phyloP scores from a whole-genome alignment of 2,888 invertebrate genomes.

The Scaptomyza reducta region DNA sequence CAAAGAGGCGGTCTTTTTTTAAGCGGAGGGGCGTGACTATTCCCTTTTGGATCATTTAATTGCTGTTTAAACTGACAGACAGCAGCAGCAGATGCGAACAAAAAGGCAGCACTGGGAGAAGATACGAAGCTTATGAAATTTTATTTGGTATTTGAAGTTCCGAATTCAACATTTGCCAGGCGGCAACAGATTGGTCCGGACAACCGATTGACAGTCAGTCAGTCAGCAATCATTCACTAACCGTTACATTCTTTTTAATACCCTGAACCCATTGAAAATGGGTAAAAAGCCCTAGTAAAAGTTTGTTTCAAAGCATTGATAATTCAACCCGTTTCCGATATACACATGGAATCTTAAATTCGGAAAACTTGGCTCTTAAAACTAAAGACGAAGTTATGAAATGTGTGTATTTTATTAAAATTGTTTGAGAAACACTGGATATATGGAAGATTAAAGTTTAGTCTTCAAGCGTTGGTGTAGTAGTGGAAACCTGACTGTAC shows the following conservation, averaged over 20 bases:
- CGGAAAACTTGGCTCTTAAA: no score
- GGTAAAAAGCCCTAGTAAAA: no score
- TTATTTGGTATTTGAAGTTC: constrained; percentile 70
- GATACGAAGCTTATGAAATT: constrained; percentile 68
- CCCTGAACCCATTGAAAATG: no score
- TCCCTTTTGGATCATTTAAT: constrained; percentile 59
- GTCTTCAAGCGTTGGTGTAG: no score
- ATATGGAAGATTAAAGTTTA: no score
- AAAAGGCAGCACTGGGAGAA: constrained; percentile 2
- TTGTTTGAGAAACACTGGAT: no score
- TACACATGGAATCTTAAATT: no score
- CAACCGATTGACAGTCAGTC: constrained; percentile 59
- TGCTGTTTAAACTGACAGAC: constrained; percentile 68
- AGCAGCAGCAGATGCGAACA: constrained; percentile 8
- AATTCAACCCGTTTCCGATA: no score
- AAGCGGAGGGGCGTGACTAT: background rate
- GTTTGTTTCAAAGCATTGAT: no score
- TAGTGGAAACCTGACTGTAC: no score
- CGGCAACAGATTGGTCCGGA: background rate
- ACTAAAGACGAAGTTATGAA: no score
- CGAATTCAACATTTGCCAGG: constrained; percentile 56
- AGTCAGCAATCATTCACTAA: constrained; percentile 9
- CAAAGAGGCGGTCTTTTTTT: background rate
- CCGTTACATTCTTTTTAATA: constrained; percentile 1
- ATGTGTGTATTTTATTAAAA: no score